Evolutionary conservation across 2,797 vertebrate species (phyloP).

Genomic region (Galagoides demidoff): DNA sequence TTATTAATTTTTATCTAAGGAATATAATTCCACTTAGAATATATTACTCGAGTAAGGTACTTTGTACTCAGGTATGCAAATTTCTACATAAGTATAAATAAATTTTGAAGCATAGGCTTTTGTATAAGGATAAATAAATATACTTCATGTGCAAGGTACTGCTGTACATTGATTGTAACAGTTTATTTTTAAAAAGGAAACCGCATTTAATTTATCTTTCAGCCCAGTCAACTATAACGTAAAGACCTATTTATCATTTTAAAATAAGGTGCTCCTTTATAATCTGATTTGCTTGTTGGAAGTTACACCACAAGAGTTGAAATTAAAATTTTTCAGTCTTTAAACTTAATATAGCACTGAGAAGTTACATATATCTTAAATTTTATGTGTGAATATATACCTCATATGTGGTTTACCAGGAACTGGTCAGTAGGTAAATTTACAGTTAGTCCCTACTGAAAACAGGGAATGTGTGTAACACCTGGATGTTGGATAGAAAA

Average conservation of each 20-base stretch:
- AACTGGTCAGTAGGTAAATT: constrained; percentile 37
- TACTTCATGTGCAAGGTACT: constrained; percentile 6
- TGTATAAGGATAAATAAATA: constrained; percentile 33
- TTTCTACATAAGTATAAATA: constrained; percentile 42
- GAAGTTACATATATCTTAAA: constrained; percentile 12
- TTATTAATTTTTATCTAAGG: constrained; percentile 64
- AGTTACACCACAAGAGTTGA: neutral
- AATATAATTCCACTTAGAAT: constrained; percentile 57
- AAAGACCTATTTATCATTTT: constrained; percentile 45
- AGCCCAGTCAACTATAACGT: neutral
- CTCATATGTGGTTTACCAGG: constrained; percentile 4
- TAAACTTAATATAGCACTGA: constrained; percentile 37
- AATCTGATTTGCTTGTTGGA: constrained; percentile 18
- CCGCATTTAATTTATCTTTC: constrained; percentile 35
- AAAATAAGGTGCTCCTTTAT: constrained; percentile 53
- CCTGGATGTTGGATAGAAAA: constrained; percentile 51
- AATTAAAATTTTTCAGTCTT: constrained; percentile 62
- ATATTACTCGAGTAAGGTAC: constrained; percentile 34
- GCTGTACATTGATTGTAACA: neutral
- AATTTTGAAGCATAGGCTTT: constrained; percentile 38
- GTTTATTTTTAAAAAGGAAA: constrained; percentile 47
- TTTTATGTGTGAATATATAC: constrained; percentile 25
- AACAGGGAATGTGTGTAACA: constrained; percentile 29
- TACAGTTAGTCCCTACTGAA: constrained; percentile 56
- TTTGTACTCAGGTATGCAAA: neutral